Evolutionary conservation across 2,888 invertebrate species (phyloP).

Genomic region (Acronicta aceris): DNA sequence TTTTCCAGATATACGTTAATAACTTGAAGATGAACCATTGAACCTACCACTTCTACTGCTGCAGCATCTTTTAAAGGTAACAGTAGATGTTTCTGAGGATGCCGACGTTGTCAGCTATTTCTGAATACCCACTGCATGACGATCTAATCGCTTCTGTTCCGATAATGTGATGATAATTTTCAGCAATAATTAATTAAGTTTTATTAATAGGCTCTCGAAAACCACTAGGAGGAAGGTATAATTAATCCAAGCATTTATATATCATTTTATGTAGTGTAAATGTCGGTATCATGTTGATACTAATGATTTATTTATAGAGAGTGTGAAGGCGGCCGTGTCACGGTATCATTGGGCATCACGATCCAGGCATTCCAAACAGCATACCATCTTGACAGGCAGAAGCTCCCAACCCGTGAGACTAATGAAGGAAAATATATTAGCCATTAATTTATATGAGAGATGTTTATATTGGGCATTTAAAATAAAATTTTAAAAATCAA

Average conservation of each 20-base stretch:
- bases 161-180: no score
- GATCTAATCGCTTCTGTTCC: background rate
- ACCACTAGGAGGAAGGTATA: conserved; percentile 16
- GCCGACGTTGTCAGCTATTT: no score
- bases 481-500: no score
- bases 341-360: conserved; percentile 73
- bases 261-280: conserved; percentile 26
- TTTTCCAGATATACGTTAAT: no score
- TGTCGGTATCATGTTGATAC: conserved; percentile 41
- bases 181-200: background rate
- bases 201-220: conserved; percentile 1
- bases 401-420: conserved; percentile 61
- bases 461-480: background rate
- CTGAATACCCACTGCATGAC: no score
- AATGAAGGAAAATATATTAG: background rate
- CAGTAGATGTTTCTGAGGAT: no score
- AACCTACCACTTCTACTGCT: no score
- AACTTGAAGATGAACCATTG: no score
- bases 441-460: background rate
- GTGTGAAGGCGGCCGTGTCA: conserved; percentile 70
- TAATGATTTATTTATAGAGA: conserved; percentile 61
- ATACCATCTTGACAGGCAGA: conserved; percentile 59
- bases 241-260: conserved; percentile 1
- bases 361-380: conserved; percentile 72
- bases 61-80: no score